Base-by-base conservation (phyloP, 1,140 invertebrate genomes). In the Meteorus sp. region DNA sequence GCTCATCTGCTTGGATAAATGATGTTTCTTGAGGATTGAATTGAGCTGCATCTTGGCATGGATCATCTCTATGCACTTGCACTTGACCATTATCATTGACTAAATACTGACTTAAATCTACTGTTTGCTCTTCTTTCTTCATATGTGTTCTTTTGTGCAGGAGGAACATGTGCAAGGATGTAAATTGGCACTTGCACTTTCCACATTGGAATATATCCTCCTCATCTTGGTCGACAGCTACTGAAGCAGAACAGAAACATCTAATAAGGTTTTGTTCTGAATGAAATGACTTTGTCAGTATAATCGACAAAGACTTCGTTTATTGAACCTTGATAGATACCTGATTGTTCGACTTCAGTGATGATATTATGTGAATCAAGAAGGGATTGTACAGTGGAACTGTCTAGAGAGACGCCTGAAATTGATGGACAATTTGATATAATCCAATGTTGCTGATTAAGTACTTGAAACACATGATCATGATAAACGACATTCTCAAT, bases 161-260 rank as follows among this genome's bases (percentile, higher is more conserved):
- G 25, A 86, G 67, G 72, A 88, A 88, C 35, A 78, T 65, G 41
- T 76, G 66, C 25, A 88, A 70, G 0, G 82, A 83, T 1, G 81
- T 82, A 64, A 87, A 88, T 65, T 86, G 83, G 60, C 82, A 85
- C 68, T 87, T 87, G 67, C 86, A 88, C 72, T 85, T 86, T 3
- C 86, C 86, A 78, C 86, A 88, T 61, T 87, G 85, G 66, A 87
- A 87, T 35, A 87, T 73, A 72, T 88, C 86, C 45, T 85, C 84
- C 44, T 88, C 86, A 65, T 86, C 84, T 63, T 77, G 77, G 67
- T 76, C 73, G n/a, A 77, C 73, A 3, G 69, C 76, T 78, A 29
- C 19, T 33, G 11, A 44, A 35, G 60, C 8, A 60, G 25, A 39
- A 53, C 57, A 37, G 6, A 56, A 41, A 57, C 50, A 27, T 57